Percentiles rank a stretch among this genome's conserved stretches.
Evolutionary conservation across 2,888 invertebrate genomes (phyloP).

Genomic region (Muscina levida): DNA sequence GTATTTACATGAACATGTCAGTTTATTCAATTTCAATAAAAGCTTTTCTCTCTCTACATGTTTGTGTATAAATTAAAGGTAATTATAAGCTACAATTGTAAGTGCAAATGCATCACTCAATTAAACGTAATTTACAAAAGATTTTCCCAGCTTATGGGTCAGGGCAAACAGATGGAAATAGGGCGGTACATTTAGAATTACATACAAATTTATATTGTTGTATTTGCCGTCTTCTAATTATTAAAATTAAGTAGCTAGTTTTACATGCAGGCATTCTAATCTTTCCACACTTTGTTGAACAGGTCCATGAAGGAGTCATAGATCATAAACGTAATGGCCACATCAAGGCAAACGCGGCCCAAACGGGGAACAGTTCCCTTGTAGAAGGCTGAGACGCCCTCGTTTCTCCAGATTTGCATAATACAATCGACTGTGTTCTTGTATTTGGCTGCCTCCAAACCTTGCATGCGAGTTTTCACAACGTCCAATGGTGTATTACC

Average conservation of each 20-base stretch:
- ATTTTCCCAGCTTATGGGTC: too few relatives aligned
- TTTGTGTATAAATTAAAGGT: conserved; percentile 29
- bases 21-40: conserved; percentile 3
- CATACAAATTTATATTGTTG: too few relatives aligned
- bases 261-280: too few relatives aligned
- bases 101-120: conserved; percentile 32
- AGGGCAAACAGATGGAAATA: too few relatives aligned
- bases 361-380: conserved; percentile 98
- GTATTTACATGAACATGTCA: too few relatives aligned
- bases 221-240: too few relatives aligned
- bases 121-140: conserved; percentile 48
- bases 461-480: conserved; percentile 99
- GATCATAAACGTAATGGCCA: conserved; percentile 99
- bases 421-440: conserved; percentile 96
- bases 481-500: conserved; percentile 99
- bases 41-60: conserved; percentile 7
- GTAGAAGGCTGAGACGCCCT: conserved; percentile 97
- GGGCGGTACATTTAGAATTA: too few relatives aligned
- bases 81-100: conserved; percentile 26
- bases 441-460: conserved; percentile 97
- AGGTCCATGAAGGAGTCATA: conserved; percentile 99
- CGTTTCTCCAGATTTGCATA: conserved; percentile 93
- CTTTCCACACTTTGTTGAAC: conserved; percentile 92
- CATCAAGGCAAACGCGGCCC: conserved; percentile 97
- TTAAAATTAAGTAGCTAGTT: too few relatives aligned